Percentiles rank a stretch among this genome's conserved stretches.
phyloP scores from a whole-genome alignment of 2,113 vertebrate species.

The Carollia perspicillata region DNA sequence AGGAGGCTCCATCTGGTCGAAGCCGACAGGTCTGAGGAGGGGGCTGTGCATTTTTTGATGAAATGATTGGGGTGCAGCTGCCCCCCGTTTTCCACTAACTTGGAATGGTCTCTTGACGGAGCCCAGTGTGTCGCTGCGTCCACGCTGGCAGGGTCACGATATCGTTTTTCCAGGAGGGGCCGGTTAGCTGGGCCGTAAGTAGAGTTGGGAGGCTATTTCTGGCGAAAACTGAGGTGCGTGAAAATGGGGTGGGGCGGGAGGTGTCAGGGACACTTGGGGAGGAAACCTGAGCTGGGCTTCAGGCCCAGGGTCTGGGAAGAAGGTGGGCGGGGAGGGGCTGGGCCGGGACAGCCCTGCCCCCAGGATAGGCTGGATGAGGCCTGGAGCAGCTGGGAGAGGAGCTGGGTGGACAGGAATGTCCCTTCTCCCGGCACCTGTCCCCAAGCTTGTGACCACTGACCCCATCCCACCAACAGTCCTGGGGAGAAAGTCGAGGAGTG shows the following conservation, averaged over 20 bases:
- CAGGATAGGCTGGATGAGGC: not conserved
- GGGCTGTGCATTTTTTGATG: not conserved
- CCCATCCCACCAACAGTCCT: not conserved
- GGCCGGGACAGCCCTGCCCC: not conserved
- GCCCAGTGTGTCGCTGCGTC: not conserved
- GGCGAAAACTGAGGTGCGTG: slow-evolving; percentile 10
- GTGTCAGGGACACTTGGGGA: not conserved
- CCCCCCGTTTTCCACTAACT: not conserved
- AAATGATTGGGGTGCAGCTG: not conserved
- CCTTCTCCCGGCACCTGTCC: slow-evolving; percentile 48
- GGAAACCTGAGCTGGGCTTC: slow-evolving; percentile 44
- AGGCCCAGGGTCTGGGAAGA: not conserved
- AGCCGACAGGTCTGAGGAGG: not conserved
- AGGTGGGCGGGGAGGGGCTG: not conserved
- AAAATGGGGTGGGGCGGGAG: not conserved
- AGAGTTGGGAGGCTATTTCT: slow-evolving; percentile 48
- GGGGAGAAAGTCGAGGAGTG: not conserved
- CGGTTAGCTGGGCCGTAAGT: not conserved
- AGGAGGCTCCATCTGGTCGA: not conserved
- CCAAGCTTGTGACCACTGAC: not conserved
- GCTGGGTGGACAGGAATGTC: not conserved
- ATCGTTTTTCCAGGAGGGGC: slow-evolving; percentile 34
- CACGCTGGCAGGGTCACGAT: not conserved
- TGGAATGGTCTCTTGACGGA: not conserved
- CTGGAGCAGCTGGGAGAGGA: slow-evolving; percentile 44